Conservation (phyloP, 2,797 vertebrate genomes). For the Bryconaethiops microstoma region DNA sequence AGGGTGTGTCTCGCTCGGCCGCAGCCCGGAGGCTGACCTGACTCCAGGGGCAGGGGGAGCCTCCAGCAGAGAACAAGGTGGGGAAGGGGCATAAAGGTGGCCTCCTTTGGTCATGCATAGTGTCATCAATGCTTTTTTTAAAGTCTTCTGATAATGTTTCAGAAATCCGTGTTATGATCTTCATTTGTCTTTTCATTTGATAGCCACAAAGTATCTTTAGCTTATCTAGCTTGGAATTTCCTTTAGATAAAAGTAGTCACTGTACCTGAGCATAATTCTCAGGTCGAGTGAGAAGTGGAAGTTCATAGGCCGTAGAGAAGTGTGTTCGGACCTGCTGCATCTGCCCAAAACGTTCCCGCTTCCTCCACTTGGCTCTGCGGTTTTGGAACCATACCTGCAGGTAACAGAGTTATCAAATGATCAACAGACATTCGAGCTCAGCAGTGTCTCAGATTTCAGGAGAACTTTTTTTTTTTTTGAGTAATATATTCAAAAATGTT, state of each 20-base stretch:
- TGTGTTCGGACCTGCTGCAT: slow-evolving; percentile 99
- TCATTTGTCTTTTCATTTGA: slow-evolving; percentile 6
- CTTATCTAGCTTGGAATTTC: not conserved
- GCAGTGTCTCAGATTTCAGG: not conserved
- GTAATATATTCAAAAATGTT: slow-evolving; percentile 25
- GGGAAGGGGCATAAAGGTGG: slow-evolving; percentile 12
- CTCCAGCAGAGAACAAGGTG: slow-evolving; percentile 22
- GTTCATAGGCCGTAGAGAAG: slow-evolving; percentile 94
- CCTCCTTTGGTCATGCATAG: slow-evolving; percentile 5
- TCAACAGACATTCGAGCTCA: not conserved
- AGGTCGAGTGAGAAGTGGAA: slow-evolving; percentile 93
- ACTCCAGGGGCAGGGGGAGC: slow-evolving; percentile 24
- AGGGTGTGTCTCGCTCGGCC: slow-evolving; percentile 47
- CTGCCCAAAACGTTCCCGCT: slow-evolving; percentile 97
- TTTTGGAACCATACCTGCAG: slow-evolving; percentile 98
- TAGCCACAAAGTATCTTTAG: not conserved
- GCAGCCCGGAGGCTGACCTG: slow-evolving; percentile 43
- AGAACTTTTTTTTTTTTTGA: not conserved
- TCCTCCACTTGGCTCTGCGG: slow-evolving; percentile 96
- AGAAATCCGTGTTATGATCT: not conserved
- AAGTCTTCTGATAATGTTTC: not conserved
- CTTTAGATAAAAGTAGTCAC: not conserved
- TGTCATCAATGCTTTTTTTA: slow-evolving; percentile 22
- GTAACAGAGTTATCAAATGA: slow-evolving; percentile 23
- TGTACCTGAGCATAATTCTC: slow-evolving; percentile 98